phyloP scores from a whole-genome alignment of 2,113 vertebrate genomes.

The Ageneiosus marmoratus region DNA sequence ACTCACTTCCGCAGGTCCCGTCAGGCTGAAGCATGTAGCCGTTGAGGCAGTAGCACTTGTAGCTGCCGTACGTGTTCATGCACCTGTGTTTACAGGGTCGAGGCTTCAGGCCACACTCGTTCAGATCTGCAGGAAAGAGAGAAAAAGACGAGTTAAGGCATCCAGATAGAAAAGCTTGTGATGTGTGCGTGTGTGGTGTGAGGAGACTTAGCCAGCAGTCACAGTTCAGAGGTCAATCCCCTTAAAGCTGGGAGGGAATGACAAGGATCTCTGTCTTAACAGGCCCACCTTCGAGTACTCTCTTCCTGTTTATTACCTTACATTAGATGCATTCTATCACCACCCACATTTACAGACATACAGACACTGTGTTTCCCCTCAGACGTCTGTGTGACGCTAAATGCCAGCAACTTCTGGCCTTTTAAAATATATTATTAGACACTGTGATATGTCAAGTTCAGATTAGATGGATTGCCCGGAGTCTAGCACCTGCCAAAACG shows the following conservation, averaged over 20 bases:
- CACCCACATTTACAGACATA: neutral
- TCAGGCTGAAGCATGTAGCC: slow-evolving; percentile 97
- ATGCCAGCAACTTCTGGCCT: slow-evolving; percentile 16
- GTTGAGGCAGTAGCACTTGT: slow-evolving; percentile 97
- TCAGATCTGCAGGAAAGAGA: slow-evolving; percentile 81
- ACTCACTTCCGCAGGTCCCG: slow-evolving; percentile 92
- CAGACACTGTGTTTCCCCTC: neutral
- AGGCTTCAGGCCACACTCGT: slow-evolving; percentile 95
- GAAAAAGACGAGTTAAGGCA: slow-evolving; percentile 45
- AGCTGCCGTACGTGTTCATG: slow-evolving; percentile 97
- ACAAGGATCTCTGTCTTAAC: slow-evolving; percentile 11
- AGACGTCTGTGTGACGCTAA: neutral
- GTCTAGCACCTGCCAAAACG: slow-evolving; percentile 57
- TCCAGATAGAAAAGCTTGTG: slow-evolving; percentile 24
- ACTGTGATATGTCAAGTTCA: slow-evolving; percentile 36
- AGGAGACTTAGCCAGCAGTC: slow-evolving; percentile 35
- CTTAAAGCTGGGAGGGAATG: neutral
- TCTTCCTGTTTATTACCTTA: slow-evolving; percentile 19
- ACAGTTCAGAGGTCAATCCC: slow-evolving; percentile 36
- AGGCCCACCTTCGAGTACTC: slow-evolving; percentile 27
- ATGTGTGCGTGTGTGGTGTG: neutral
- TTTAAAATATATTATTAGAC: slow-evolving; percentile 54
- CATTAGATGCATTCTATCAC: neutral
- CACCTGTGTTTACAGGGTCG: slow-evolving; percentile 96
- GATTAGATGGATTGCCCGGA: slow-evolving; percentile 45